Base-by-base conservation (phyloP, 2,113 vertebrate species). In the Sylvietta virens region DNA sequence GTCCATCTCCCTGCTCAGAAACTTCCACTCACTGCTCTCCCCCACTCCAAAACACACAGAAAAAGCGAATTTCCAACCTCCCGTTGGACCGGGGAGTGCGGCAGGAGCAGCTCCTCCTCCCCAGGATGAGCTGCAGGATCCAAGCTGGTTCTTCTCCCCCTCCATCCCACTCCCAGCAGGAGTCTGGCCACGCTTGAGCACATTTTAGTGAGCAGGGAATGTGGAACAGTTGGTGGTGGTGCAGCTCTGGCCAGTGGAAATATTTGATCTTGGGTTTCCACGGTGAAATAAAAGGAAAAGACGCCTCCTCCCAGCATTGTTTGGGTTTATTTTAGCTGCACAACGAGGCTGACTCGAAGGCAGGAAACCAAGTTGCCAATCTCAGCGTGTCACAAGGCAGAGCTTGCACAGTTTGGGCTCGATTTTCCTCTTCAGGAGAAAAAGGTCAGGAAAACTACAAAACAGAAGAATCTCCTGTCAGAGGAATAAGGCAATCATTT, bases 141-240 rank as follows among this genome's bases (percentile, higher is more conserved):
- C 78, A 94, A 78, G 45, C 62, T n/a, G 2, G 1, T 76, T 87
- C 48, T 93, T 94, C 57, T 93, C 33, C 67, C 28, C 65, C 80
- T 94, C 78, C 78, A 87, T 60, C 78, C 87, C 70, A 85, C 53
- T 69, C 70, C 60, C 92, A 95, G 85, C 37, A 1, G 94, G 92
- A 81, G 57, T 40, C 78, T 82, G 87, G 78, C 90, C 80, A 44
- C 0, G 28, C 62, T 39, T 51, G 88, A 93, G 81, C 92, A 90
- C 95, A 96, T 74, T 90, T 88, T 18, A 81, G 85, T 15, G 33
- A 95, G 81, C 88, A 60, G 85, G 72, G 94, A 96, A 91, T 87
- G 61, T 22, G 51, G 90, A 96, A 81, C 90, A 89, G 87, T 95
- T 92, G 93, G 82, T 90, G 62, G 23, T 88, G 64, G 4, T 84